Percentiles rank a stretch among this genome's conserved stretches.
Conservation (phyloP, 53 echinoderm and acorn worm species). For the Holothuria leucospilota region DNA sequence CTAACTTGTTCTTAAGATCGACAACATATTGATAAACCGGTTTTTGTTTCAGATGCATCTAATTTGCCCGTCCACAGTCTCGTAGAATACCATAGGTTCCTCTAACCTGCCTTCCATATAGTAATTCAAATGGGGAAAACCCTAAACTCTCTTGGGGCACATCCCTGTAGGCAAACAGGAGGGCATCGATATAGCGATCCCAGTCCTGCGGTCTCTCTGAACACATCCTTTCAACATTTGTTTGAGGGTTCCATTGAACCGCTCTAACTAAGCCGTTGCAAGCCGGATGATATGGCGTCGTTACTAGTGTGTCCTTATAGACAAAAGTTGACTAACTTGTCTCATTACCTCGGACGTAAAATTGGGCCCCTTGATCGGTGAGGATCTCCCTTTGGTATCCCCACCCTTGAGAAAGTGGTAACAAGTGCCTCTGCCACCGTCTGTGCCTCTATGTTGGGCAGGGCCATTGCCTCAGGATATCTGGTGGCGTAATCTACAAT, state of each 20-base stretch:
- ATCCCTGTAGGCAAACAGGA: slow-evolving; percentile 12
- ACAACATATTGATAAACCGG: slow-evolving; percentile 41
- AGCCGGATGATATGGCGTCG: slow-evolving; percentile 30
- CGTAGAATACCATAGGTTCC: slow-evolving; percentile 21
- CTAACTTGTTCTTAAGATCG: slow-evolving; percentile 4
- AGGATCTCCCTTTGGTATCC: too few relatives aligned
- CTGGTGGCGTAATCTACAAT: too few relatives aligned
- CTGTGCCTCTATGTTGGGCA: too few relatives aligned
- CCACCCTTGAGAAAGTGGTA: too few relatives aligned
- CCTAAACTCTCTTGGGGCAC: slow-evolving; percentile 35
- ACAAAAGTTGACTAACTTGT: too few relatives aligned
- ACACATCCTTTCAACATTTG: slow-evolving; percentile 53
- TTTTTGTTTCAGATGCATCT: slow-evolving; percentile 7
- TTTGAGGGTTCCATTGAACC: slow-evolving; percentile 45
- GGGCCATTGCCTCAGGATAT: too few relatives aligned
- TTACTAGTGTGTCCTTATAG: too few relatives aligned
- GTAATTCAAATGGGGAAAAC: slow-evolving; percentile 33
- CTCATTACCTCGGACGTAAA: too few relatives aligned
- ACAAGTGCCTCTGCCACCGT: too few relatives aligned
- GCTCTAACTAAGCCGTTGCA: slow-evolving; percentile 38
- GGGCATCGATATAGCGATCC: slow-evolving; percentile 46
- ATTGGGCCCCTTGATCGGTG: too few relatives aligned
- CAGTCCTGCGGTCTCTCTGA: slow-evolving; percentile 33
- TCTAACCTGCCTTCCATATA: slow-evolving; percentile 20
- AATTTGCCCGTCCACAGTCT: not conserved